Conservation (phyloP, 2,797 vertebrate species). For the Hipposideros larvatus region DNA sequence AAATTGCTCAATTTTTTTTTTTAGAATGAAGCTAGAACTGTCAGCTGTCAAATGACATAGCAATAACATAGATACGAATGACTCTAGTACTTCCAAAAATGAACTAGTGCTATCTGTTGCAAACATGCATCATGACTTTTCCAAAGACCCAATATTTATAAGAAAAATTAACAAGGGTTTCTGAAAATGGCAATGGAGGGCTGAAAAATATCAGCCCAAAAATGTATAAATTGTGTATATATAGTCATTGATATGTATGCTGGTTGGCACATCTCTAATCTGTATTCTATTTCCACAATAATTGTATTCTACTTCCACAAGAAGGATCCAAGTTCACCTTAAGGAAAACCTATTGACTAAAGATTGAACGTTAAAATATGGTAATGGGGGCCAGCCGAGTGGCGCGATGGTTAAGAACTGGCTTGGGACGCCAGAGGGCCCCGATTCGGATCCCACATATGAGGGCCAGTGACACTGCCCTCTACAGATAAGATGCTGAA, state of each 20-base stretch:
- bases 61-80: too few species aligned
- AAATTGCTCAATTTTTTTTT: too few species aligned
- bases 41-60: too few species aligned
- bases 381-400: background rate
- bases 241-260: background rate
- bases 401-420: too few species aligned
- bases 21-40: too few species aligned
- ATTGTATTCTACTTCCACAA: background rate
- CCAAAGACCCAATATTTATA: background rate
- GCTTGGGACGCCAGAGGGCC: too few species aligned
- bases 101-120: too few species aligned
- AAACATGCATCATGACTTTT: too few species aligned
- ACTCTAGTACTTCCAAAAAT: too few species aligned
- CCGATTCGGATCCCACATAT: too few species aligned
- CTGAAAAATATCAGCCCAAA: background rate
- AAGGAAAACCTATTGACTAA: constrained; percentile 16
- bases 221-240: background rate
- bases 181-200: constrained; percentile 16
- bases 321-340: constrained; percentile 38
- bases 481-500: too few species aligned
- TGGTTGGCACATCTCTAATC: background rate
- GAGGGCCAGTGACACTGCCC: too few species aligned
- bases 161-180: constrained; percentile 44
- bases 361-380: background rate
- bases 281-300: background rate